Evolutionary conservation across 2,888 invertebrate genomes (phyloP).

Genomic region (Anagyrus pseudococci): DNA sequence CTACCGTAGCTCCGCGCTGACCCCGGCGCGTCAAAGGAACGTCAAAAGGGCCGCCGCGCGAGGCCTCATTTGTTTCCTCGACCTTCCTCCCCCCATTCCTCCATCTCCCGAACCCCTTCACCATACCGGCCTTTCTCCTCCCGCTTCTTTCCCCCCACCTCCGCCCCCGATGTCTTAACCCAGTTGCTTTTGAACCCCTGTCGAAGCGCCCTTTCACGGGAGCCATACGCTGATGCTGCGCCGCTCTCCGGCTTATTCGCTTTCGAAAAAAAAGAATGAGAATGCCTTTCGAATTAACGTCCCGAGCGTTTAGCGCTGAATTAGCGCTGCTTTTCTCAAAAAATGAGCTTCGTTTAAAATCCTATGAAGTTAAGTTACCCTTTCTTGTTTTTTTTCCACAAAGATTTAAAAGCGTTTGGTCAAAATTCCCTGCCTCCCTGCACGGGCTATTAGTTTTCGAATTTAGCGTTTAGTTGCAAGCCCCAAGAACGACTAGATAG

Average conservation of each 20-base stretch:
- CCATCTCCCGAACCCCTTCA: too few species aligned
- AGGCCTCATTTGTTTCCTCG: conserved; percentile 56
- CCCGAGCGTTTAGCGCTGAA: conserved; percentile 26
- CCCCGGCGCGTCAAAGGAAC: too few species aligned
- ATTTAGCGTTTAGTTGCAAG: too few species aligned
- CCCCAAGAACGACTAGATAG: too few species aligned
- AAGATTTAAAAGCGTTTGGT: too few species aligned
- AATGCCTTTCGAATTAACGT: conserved; percentile 29
- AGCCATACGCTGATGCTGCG: background rate
- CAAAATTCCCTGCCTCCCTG: too few species aligned
- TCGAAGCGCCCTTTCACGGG: conserved; percentile 7
- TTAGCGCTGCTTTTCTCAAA: background rate
- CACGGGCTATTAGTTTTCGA: too few species aligned
- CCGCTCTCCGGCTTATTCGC: background rate
- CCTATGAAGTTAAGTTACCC: background rate
- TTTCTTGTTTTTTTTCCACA: too few species aligned
- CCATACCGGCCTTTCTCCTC: too few species aligned
- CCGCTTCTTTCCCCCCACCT: too few species aligned
- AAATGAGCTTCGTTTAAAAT: conserved; percentile 9
- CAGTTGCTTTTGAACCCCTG: conserved; percentile 31
- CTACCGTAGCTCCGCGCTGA: conserved; percentile 18
- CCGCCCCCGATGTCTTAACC: conserved; percentile 46
- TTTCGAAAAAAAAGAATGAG: too few species aligned
- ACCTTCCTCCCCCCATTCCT: too few species aligned
- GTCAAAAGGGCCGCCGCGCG: conserved; percentile 55